Conservation (phyloP, 2,888 invertebrate species). For the Amphipyra berbera region DNA sequence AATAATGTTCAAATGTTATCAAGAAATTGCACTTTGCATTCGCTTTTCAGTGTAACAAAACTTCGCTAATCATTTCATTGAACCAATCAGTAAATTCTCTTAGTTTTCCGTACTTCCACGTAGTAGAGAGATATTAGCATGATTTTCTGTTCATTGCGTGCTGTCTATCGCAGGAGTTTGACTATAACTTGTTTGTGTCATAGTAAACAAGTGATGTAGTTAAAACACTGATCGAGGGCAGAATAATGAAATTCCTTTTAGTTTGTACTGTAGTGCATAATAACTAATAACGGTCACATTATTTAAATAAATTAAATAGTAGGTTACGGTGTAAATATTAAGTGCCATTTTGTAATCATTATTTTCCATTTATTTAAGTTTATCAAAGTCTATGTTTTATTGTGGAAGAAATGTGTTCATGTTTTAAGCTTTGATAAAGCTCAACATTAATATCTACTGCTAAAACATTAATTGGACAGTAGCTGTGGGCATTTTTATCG, state of each 20-base stretch:
- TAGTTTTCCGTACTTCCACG: conserved; percentile 17
- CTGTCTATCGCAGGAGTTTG: conserved; percentile 58
- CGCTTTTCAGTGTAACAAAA: conserved; percentile 45
- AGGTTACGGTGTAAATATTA: conserved; percentile 75
- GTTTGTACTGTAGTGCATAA: conserved; percentile 52
- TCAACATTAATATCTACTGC: neutral
- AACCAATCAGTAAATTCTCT: conserved; percentile 36
- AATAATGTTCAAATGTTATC: conserved; percentile 22
- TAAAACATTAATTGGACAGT: no score
- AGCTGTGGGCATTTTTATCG: conserved; percentile 10
- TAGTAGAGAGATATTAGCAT: conserved; percentile 56
- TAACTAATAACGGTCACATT: conserved; percentile 57
- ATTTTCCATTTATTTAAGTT: conserved; percentile 63
- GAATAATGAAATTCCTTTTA: conserved; percentile 42
- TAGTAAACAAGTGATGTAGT: conserved; percentile 83
- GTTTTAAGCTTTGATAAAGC: conserved; percentile 5
- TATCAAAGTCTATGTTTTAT: conserved; percentile 33
- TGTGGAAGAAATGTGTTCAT: conserved; percentile 46
- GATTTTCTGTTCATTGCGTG: conserved; percentile 69
- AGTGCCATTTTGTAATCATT: conserved; percentile 80
- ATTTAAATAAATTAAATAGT: conserved; percentile 50
- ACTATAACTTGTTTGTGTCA: conserved; percentile 83
- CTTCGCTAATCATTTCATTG: conserved; percentile 17
- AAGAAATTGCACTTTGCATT: conserved; percentile 17
- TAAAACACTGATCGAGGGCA: conserved; percentile 61